Evolutionary conservation across 2,888 invertebrate genomes (phyloP).

Genomic region (Phania funesta): DNA sequence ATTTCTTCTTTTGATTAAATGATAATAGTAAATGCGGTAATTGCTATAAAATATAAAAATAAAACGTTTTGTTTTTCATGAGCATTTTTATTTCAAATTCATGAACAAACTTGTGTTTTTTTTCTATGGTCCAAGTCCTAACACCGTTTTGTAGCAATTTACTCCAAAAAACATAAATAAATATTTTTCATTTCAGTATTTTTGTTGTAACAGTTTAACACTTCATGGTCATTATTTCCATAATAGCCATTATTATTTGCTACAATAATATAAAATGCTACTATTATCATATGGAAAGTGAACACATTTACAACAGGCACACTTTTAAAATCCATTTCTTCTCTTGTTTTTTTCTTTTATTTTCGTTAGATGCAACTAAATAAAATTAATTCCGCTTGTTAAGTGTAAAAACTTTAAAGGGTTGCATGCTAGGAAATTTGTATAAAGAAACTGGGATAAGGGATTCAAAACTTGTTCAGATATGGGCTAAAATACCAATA

Average conservation of each 20-base stretch:
- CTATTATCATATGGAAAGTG: slow-evolving; percentile 54
- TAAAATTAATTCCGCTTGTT: slow-evolving; percentile 44
- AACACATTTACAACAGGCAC: slow-evolving; percentile 49
- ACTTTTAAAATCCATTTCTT: slow-evolving; percentile 48
- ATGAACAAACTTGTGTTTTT: not conserved
- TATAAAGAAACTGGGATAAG: too few relatives aligned
- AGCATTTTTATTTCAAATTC: not conserved
- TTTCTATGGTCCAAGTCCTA: not conserved
- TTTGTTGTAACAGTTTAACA: slow-evolving; percentile 51
- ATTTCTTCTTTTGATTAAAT: not conserved
- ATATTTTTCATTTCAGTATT: not conserved
- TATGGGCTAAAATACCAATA: too few relatives aligned
- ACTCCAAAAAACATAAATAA: slow-evolving; percentile 5
- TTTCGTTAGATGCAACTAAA: slow-evolving; percentile 22
- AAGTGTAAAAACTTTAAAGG: slow-evolving; percentile 17
- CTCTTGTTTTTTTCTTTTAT: not conserved
- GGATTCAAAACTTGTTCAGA: too few relatives aligned
- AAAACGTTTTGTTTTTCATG: not conserved
- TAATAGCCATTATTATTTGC: slow-evolving; percentile 35
- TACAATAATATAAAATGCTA: not conserved
- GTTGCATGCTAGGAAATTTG: slow-evolving; percentile 19
- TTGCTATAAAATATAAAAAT: slow-evolving; percentile 30
- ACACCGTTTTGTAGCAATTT: not conserved
- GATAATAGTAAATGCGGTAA: not conserved
- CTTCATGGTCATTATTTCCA: slow-evolving; percentile 63